Base-by-base conservation (phyloP, 2,113 vertebrate species). In the Eretmochelys imbricata region DNA sequence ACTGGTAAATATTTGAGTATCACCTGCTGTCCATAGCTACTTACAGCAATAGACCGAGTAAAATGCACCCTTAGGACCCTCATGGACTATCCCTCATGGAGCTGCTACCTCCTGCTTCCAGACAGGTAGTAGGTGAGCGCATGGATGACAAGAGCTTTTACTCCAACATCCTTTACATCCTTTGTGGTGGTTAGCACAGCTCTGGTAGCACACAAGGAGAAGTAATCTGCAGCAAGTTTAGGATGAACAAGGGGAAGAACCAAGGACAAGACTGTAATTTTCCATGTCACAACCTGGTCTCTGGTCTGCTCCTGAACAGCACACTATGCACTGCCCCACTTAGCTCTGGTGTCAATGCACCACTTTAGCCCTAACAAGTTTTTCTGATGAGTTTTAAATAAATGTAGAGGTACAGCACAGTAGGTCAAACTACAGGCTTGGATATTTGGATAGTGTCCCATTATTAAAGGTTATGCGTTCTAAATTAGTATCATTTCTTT, bases 261-360 rank as follows among this genome's bases (percentile, higher is more conserved):
- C 91, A 94, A 88, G 84, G 46, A 0, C 14, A 83, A 76, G 78
- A 65, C 46, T 95, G 90, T 54, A 82, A 79, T 88, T 94, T 95
- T 89, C 46, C 65, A 29, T 86, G 84, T 83, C 79, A 92, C 76
- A 90, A 14, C 84, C 59, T 87, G 57, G 54, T 84, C 89, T 95
- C 72, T 51, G 55, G 4, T 88, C 53, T 88, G 79, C 22, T 82
- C 55, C 49, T 78, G 48, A 91, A 82, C 5, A 92, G 29, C 38
- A 91, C 87, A 55, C 93, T 80, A 53, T 86, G 16, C 29, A 78
- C 49, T 72, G 90, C 2, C 0, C 89, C 93, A 94, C 82, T 87
- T 46, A 82, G 14, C 17, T 9, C 88, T 86, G 78, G 75, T 89
- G 62, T 88, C 46, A 95, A 95, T 96, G 91, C 78, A 92, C 92